Base-by-base conservation (phyloP, 2,797 vertebrate species). In the Pelodytes ibericus region DNA sequence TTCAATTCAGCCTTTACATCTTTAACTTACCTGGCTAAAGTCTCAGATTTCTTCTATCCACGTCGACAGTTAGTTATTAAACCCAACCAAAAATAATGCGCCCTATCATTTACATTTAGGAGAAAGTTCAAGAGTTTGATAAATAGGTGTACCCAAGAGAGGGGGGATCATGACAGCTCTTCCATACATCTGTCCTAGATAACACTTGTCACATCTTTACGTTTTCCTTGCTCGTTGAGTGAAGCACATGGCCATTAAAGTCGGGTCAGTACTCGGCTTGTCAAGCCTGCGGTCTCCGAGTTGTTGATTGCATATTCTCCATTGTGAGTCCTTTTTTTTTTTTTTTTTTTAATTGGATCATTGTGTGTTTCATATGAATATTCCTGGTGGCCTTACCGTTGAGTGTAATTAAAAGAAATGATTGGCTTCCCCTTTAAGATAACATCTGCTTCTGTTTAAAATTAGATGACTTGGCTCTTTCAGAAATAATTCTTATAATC, bases 401-500 rank as follows among this genome's bases (percentile, higher is more conserved):
- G 89, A 89, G 87, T 86, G 82, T 89, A 92, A 94, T 93, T 93
- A 92, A 90, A 90, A 93, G 89, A 91, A 90, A 91, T 88, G 91
- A 92, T 90, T 90, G 91, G 87, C 90, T 90, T 92, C 91, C 90
- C 87, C 89, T 90, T 88, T 90, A 91, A 91, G 89, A 87, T 89
- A 86, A 92, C 93, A 93, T 93, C 92, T 94, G 92, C 88, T 93
- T 93, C 89, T 90, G 92, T 90, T 93, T 93, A 91, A 89, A 90
- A 91, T 87, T 88, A 90, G 90, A 93, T 92, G 91, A 93, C 90
- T 92, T 90, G 86, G 89, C 89, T 91, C 86, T 91, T 92, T 91
- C 84, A 89, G 89, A 90, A 92, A 92, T 44, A 10, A 1, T 91
- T 92, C 88, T 88, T 89, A 87, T 87, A 91, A 89, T 88, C 86